phyloP scores from a whole-genome alignment of 2,888 invertebrate species.

The Homarus gammarus region DNA sequence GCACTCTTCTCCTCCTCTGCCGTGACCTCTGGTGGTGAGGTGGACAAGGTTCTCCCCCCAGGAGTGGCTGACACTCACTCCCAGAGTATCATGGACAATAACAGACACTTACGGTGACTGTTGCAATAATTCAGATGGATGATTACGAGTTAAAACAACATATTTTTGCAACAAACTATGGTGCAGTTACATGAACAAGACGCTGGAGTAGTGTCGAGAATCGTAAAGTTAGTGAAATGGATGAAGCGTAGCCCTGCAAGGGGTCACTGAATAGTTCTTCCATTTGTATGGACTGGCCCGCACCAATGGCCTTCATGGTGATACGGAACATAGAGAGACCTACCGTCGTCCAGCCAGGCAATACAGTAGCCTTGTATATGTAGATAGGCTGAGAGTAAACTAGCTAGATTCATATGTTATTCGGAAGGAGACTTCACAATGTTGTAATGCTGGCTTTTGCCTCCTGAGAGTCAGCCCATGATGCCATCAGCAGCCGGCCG shows the following conservation, averaged over 20 bases:
- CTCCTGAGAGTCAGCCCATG: neutral
- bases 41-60: no score
- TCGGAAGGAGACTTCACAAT: conserved; percentile 19
- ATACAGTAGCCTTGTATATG: conserved; percentile 32
- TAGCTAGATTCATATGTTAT: conserved; percentile 30
- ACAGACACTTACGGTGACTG: conserved; percentile 2
- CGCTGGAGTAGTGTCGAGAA: neutral
- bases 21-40: neutral
- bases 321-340: conserved; percentile 8
- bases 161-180: conserved; percentile 22
- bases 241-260: neutral
- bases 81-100: neutral
- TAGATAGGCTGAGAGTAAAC: conserved; percentile 23
- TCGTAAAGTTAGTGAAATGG: neutral
- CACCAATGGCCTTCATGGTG: conserved; percentile 15
- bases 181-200: conserved; percentile 1
- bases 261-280: neutral
- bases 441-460: conserved; percentile 8
- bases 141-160: neutral
- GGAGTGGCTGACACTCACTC: neutral
- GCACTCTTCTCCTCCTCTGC: neutral
- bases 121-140: conserved; percentile 23
- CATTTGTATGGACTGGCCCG: neutral
- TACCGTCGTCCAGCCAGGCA: conserved; percentile 28
- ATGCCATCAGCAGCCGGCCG: neutral